phyloP scores from a whole-genome alignment of 2,888 invertebrate genomes.

The Teleogryllus oceanicus region DNA sequence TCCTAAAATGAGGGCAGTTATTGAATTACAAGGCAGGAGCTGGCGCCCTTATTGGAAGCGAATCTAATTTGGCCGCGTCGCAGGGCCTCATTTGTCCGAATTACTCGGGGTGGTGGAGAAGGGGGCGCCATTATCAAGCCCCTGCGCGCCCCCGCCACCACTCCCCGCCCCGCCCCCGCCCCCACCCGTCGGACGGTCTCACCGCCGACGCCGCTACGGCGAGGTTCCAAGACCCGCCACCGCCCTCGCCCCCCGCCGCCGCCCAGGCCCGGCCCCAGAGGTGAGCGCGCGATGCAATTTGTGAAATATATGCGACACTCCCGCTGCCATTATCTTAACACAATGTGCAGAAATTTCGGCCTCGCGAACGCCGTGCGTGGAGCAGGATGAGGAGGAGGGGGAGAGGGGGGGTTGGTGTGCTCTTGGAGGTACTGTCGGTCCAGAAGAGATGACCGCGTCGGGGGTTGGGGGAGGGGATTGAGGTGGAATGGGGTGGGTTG shows the following conservation, averaged over 20 bases:
- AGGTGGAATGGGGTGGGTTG: neutral
- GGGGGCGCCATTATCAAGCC: slow-evolving; percentile 12
- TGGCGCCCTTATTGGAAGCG: slow-evolving; percentile 41
- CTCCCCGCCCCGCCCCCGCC: neutral
- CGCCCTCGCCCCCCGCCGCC: neutral
- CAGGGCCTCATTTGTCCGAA: slow-evolving; percentile 65
- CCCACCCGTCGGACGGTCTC: neutral
- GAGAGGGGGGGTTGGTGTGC: neutral
- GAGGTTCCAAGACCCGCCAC: neutral
- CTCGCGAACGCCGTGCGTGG: neutral
- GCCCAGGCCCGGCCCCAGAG: neutral
- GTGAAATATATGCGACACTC: slow-evolving; percentile 39
- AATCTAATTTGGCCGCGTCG: slow-evolving; percentile 64
- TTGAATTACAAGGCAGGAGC: slow-evolving; percentile 39
- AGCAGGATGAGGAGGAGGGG: neutral
- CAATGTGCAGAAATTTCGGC: slow-evolving; percentile 37
- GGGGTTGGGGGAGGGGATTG: neutral
- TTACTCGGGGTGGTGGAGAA: slow-evolving; percentile 46
- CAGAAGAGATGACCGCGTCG: neutral
- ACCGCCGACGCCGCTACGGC: neutral
- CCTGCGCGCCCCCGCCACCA: slow-evolving; percentile 24
- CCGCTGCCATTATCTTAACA: slow-evolving; percentile 39
- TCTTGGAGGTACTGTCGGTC: neutral
- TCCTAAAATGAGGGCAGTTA: slow-evolving; percentile 40
- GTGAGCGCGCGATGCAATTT: slow-evolving; percentile 37